Base-by-base conservation (phyloP, 2,113 vertebrate genomes). In the Dromas ardeola region DNA sequence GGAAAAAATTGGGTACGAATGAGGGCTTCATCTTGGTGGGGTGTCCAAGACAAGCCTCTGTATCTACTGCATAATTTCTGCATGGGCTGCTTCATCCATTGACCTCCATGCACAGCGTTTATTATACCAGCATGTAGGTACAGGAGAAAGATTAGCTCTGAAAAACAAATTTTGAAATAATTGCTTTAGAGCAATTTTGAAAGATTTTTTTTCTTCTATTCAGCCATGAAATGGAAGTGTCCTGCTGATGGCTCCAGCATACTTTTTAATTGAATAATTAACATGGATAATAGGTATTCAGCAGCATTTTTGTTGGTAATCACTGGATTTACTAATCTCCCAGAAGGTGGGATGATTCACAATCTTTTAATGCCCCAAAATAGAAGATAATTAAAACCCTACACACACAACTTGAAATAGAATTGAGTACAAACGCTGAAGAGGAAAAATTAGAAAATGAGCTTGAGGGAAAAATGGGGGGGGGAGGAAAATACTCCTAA, bases 241-340 rank as follows among this genome's bases (percentile, higher is more conserved):
- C 92, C 94, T 91, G 95, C 94, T 95, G 96, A 89, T 72, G 45
- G 79, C 94, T 94, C 86, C 93, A 91, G 63, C 81, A 40, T 95
- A 95, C 66, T 93, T 93, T 94, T 93, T 72, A 97, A 97, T 97
- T 95, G 94, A 93, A 95, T 88, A 96, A 95, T 96, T 94, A 96
- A 89, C 72, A 53, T 43, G 85, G 90, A 71, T 92, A 95, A 94
- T 88, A 83, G 72, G 76, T 56, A 88, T 95, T 95, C 82, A 88
- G 50, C 79, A 80, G 72, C 1, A 0, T 61, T 96, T 95, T 86
- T 97, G 85, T 94, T 96, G 79, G 59, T 95, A 95, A 90, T 95
- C 87, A 23, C 53, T 82, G 86, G 73, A 81, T 96, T 93, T 96
- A 76, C 94, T 97, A 92, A 93, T 96, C 85, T 95, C 91, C 78